Base-by-base conservation (phyloP, 30 jellyfish, hydroid and myxozoan species). In the Mastigias papua region DNA sequence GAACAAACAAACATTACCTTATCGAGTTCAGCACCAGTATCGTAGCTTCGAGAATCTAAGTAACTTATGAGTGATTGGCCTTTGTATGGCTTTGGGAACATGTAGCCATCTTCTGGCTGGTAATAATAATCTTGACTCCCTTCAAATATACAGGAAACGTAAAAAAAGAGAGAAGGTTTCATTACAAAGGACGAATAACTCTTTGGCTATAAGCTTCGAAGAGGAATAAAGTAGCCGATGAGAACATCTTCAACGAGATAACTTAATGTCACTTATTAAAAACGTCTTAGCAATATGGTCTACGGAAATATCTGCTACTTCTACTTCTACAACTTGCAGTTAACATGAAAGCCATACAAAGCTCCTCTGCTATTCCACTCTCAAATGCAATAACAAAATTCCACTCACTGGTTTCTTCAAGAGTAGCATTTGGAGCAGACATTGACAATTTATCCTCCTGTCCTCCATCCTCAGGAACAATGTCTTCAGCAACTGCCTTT, bases 1-100 rank as follows among this genome's bases (percentile, higher is more conserved):
- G n/a, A n/a, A n/a, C n/a, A n/a, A n/a, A n/a, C n/a, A n/a, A n/a
- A n/a, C 0, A 19, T 1, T 76, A 95, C 99, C 97, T 90, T 95
- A 83, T 95, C 99, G 4, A 95, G 98, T 51, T 95, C 98, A 28
- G 99, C 98, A 15, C 99, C 99, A 29, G 99, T 95, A 58, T 95
- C 97, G 61, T 95, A 95, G 69, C 95, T 89, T 75, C 99, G 80
- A 23, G 99, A 95, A 54, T 95, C 96, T 17, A 95, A 78, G 82
- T 90, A 95, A 71, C 99, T 95, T 64, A 95, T 90, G 21, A 95
- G 84, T 27, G 99, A 95, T 63, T 95, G 99, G 7, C 99, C 99
- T 87, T 95, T 84, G 79, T 95, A 90, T 5, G 99, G 99, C 77
- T 90, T 95, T 9, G 99, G 99, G 37, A 95, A 90, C 88, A 95